Conservation (phyloP, 2,797 vertebrate genomes). For the Chloroceryle amazona region DNA sequence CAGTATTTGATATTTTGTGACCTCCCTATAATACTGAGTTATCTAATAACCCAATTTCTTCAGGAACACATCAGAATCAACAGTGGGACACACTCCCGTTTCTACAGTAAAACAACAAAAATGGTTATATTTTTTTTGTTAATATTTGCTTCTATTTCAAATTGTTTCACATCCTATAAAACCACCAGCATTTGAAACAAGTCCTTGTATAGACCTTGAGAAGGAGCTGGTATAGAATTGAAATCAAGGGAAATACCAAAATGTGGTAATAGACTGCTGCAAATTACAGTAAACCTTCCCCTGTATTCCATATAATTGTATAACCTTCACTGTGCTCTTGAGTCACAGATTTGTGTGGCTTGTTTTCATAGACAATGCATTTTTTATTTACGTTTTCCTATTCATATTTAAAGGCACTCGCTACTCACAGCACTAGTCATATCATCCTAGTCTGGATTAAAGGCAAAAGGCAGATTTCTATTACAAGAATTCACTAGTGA, state of each 20-base stretch:
- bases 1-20: not conserved
- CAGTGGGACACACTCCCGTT: not conserved
- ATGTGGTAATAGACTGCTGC: not conserved
- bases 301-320: not conserved
- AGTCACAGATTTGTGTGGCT: not conserved
- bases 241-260: not conserved
- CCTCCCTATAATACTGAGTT: not conserved
- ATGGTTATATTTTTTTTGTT: not conserved
- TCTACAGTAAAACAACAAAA: not conserved
- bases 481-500: not conserved
- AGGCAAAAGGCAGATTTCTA: not conserved
- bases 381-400: not conserved
- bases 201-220: not conserved
- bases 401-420: not conserved
- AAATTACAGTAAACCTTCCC: not conserved
- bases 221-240: fast-evolving
- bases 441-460: not conserved
- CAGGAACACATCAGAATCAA: not conserved
- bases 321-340: not conserved
- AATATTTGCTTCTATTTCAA: not conserved
- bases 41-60: not conserved
- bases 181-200: not conserved
- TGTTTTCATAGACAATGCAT: not conserved
- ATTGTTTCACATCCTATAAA: not conserved
- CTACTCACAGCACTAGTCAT: not conserved